Base-by-base conservation (phyloP, 2,888 invertebrate species). In the Blastobasis adustella region DNA sequence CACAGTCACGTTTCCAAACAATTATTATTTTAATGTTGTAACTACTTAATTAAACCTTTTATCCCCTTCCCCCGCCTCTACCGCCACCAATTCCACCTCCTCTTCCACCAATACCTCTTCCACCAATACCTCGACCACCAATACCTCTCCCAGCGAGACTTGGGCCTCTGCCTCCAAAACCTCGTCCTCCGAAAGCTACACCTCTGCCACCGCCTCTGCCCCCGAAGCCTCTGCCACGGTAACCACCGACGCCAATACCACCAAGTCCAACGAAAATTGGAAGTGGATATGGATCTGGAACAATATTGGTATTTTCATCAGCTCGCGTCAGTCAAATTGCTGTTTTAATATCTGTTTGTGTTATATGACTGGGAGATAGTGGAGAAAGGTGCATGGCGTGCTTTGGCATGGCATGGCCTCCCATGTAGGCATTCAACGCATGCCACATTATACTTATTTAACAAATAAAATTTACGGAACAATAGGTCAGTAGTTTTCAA, bases 121-220 rank as follows among this genome's bases (percentile, higher is more conserved):
- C 52, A 1, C 51, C 50, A 23, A 52, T 46, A 36, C 56, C 54
- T 44, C 58, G 44, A 1, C 58, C 57, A 6, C 50, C 50, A 10
- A 51, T 10, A 45, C 66, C 63, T 49, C 64, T 46, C 0, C 68
- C 67, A 1, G 71, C 68, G 7, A 65, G 55, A 5, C 9, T 67
- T 55, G 1, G 63, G 0, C 65, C 66, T 8, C 64, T 59, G 0
- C 62, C 63, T 0, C 70, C 71, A 10, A 63, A 56, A 0, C 70
- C 69, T 4, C 69, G 39, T 1, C 73, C 75, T 1, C 69, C 73
- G 6, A 70, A 57, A 0, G 73, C 76, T 45, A 67, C 53, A 0
- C 73, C 71, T 0, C 69, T 71, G 23, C 69, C 61, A 0, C 74
- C 71, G 36, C 67, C 54, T 51, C 62, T 52, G 4, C 69, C 66